A percentile compares a stretch with the other conserved stretches of the same genome.
These are phyloP conservation scores for Gallinago undulata DNA, from an alignment of 2,113 vertebrate genomes.

Conservation along the genomic window DNA sequence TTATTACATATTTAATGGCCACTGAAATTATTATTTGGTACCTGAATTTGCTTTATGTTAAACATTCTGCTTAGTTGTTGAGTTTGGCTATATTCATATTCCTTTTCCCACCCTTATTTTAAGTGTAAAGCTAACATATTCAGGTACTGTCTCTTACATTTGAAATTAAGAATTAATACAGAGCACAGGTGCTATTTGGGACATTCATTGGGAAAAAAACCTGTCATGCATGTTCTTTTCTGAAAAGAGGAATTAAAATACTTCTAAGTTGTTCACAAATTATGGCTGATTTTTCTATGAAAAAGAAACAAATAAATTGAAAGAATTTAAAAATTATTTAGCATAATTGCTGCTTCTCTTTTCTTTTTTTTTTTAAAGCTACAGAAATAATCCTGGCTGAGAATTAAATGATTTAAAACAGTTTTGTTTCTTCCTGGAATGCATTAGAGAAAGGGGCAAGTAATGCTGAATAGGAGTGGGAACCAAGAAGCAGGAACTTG, in stretches of 20 bases:
- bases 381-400: background rate
- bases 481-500: background rate
- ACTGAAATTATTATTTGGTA: background rate
- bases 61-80: background rate
- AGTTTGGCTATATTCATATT: accelerated
- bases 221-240: background rate
- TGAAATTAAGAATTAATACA: background rate
- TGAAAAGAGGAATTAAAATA: background rate
- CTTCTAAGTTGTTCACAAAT: background rate
- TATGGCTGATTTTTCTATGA: background rate
- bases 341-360: background rate
- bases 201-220: background rate
- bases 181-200: background rate
- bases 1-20: background rate
- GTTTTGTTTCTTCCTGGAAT: background rate
- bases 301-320: background rate
- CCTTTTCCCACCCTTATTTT: background rate
- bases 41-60: background rate
- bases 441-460: background rate
- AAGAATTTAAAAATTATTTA: background rate
- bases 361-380: background rate
- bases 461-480: background rate
- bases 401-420: background rate
- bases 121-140: background rate
- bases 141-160: background rate